Base-by-base conservation (phyloP, 2,113 vertebrate genomes). In the Pao palembangensis region DNA sequence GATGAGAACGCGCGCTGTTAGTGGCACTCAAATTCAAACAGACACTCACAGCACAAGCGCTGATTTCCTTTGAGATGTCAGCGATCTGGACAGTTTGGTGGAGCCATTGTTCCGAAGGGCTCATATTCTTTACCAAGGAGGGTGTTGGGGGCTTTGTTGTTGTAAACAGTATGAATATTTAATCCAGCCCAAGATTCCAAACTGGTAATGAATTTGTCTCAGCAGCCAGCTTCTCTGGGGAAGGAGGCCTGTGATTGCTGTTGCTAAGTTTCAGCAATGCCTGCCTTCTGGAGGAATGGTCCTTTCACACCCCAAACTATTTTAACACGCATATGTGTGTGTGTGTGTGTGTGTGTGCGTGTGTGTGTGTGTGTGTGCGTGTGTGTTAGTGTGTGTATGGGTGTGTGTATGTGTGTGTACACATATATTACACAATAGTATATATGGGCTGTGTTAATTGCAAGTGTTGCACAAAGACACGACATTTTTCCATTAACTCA, bases 101-200 rank as follows among this genome's bases (percentile, higher is more conserved):
- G 79, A 88, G 81, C 77, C 81, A 84, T 89, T 88, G 85, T 88
- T 87, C 81, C 82, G 64, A 78, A 68, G 66, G 71, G 81, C 79
- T 88, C 85, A 79, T 89, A 88, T 89, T 86, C 88, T 86, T 87
- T 82, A 88, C 70, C 73, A 81, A 70, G 42, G 75, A 76, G 82
- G 72, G 46, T 11, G 8, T 18, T 49, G 47, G 47, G 47, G 47
- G 74, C 83, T 87, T 89, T 89, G 89, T 90, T 89, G 86, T 85
- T 81, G 87, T 91, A 91, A 91, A 91, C 90, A 91, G 87, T 88
- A 91, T 91, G 88, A 88, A 91, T 91, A 89, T 91, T 90, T 90
- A 89, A 91, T 90, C 87, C 83, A 82, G 74, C 85, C 83, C 79
- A 79, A 87, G 83, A 87, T 88, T 87, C 79, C 78, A 78, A 71